These are phyloP conservation scores for Zeus faber DNA, from an alignment of 2,113 vertebrate species.

Conservation along the genomic window DNA sequence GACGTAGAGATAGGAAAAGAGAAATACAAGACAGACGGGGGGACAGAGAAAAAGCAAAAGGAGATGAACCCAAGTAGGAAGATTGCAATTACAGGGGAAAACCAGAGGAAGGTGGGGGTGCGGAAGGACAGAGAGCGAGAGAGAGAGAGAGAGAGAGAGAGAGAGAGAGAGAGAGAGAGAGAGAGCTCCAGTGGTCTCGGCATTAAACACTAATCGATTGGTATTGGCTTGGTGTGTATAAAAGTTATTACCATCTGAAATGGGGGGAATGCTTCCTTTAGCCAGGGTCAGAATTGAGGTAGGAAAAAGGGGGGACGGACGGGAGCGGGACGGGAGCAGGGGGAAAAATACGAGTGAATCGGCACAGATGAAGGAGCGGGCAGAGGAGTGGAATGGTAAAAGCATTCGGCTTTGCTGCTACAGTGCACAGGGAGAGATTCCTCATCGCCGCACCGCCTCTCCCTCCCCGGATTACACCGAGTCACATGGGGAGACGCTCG, in stretches of 20 bases:
- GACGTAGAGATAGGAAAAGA: not conserved
- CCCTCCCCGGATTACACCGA: too few relatives aligned
- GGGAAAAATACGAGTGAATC: conserved; percentile 43
- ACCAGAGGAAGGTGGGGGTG: too few relatives aligned
- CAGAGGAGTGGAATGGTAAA: conserved; percentile 62
- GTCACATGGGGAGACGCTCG: conserved; percentile 27
- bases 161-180: not conserved
- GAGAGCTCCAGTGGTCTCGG: conserved; percentile 38
- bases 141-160: conserved; percentile 1
- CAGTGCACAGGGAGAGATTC: conserved; percentile 46
- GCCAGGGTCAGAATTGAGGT: conserved; percentile 53
- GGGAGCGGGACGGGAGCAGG: conserved; percentile 8
- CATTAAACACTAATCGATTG: conserved; percentile 60
- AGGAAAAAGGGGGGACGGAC: not conserved
- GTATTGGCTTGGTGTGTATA: conserved; percentile 54
- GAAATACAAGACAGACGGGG: not conserved
- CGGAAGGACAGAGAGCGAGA: conserved; percentile 13
- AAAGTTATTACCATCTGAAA: conserved; percentile 61
- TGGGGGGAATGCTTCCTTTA: conserved; percentile 50
- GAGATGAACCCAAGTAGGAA: too few relatives aligned
- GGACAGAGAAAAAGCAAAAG: not conserved
- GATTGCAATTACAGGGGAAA: too few relatives aligned
- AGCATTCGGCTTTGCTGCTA: conserved; percentile 50
- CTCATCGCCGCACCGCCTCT: conserved; percentile 32
- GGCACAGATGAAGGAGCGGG: conserved; percentile 46